phyloP scores from a whole-genome alignment of 2,888 invertebrate genomes.

The Eristalis intricaria region DNA sequence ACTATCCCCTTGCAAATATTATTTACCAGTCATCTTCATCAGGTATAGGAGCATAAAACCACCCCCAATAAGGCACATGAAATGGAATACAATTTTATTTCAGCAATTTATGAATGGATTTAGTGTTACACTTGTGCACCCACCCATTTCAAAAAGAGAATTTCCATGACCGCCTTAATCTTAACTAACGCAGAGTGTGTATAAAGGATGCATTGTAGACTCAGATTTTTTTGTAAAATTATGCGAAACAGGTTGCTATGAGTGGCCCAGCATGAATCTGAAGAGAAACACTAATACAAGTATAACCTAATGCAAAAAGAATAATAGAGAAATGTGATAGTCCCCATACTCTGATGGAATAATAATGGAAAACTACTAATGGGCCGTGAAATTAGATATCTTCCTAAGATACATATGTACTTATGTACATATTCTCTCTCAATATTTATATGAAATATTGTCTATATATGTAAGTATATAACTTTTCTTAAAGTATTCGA shows the following conservation, averaged over 20 bases:
- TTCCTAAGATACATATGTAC: conserved; percentile 13
- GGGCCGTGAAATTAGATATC: conserved; percentile 71
- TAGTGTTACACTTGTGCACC: not conserved
- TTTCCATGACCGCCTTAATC: not conserved
- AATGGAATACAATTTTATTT: conserved; percentile 62
- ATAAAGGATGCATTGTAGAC: conserved; percentile 24
- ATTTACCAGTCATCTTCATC: conserved; percentile 6
- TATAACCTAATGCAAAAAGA: conserved; percentile 57
- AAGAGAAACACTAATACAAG: not conserved
- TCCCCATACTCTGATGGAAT: conserved; percentile 35
- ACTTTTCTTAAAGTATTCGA: conserved; percentile 41
- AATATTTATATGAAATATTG: not conserved
- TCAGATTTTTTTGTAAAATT: conserved; percentile 30
- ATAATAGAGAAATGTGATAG: conserved; percentile 69
- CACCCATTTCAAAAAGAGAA: conserved; percentile 42
- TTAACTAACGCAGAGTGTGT: not conserved
- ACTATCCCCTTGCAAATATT: not conserved
- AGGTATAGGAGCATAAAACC: conserved; percentile 7
- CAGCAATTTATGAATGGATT: conserved; percentile 65
- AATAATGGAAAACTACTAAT: conserved; percentile 67
- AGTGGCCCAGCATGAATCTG: not conserved
- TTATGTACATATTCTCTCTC: not conserved
- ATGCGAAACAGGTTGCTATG: conserved; percentile 46
- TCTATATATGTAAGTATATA: conserved; percentile 23
- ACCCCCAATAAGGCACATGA: conserved; percentile 35